A percentile compares a stretch with the other conserved stretches of the same genome.
Evolutionary conservation across 2,797 vertebrate species (phyloP).

Genomic region (Syndactyla subalaris): DNA sequence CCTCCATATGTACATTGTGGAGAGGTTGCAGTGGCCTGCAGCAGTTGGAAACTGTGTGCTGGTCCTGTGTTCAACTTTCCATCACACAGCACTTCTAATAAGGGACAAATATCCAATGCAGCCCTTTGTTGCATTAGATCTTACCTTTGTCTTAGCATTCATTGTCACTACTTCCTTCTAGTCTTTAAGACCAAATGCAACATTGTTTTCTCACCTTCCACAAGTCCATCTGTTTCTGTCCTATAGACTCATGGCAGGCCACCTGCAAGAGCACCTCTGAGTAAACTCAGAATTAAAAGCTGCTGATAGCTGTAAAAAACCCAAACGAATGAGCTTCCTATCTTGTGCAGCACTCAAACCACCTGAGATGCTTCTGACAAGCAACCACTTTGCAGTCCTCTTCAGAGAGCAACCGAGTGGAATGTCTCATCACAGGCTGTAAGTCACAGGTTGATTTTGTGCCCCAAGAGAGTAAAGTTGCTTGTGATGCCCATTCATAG

Average conservation of each 20-base stretch:
- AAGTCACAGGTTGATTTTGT: neutral
- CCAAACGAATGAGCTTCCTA: neutral
- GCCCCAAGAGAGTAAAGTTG: neutral
- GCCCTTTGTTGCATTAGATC: neutral
- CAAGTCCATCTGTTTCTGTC: neutral
- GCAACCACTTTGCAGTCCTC: neutral
- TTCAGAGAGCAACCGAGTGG: neutral
- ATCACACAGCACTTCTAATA: neutral
- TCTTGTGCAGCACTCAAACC: neutral
- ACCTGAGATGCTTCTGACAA: neutral
- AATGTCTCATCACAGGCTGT: neutral
- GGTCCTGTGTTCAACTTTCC: neutral
- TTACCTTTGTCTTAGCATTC: neutral
- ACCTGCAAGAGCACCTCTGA: neutral
- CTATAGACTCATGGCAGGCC: neutral
- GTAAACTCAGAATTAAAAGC: neutral
- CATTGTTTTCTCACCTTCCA: neutral
- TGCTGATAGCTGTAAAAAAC: neutral
- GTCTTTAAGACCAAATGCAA: neutral
- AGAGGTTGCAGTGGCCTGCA: neutral
- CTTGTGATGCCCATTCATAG: neutral
- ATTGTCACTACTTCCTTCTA: neutral
- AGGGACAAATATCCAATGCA: neutral
- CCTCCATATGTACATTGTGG: neutral
- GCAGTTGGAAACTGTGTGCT: neutral